These are phyloP conservation scores for Pluvianellus socialis DNA, from an alignment of 2,113 vertebrate species.

Conservation along the genomic window DNA sequence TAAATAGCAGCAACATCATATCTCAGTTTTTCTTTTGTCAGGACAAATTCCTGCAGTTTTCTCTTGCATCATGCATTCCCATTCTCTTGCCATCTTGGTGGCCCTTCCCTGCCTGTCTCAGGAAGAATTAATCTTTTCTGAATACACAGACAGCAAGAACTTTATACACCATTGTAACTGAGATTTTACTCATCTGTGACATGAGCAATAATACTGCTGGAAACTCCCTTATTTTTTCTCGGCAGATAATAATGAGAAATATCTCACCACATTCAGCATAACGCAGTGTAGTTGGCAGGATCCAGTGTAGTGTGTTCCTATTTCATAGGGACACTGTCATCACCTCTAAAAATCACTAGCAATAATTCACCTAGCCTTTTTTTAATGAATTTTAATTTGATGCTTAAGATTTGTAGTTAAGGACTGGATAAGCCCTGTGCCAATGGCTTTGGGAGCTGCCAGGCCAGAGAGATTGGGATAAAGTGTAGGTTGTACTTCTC, in stretches of 20 bases:
- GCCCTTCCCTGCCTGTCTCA: background rate
- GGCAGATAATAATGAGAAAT: background rate
- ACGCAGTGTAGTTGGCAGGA: background rate
- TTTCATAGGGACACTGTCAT: background rate
- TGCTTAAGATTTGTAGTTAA: background rate
- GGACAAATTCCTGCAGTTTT: background rate
- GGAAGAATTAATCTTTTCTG: background rate
- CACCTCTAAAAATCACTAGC: background rate
- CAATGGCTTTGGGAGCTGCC: background rate
- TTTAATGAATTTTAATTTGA: background rate
- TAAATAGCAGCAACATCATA: background rate
- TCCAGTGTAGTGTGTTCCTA: rapidly evolving
- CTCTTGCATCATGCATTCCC: background rate
- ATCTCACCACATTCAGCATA: background rate
- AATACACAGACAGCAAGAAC: background rate
- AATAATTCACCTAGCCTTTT: background rate
- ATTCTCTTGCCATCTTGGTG: background rate
- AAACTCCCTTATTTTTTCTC: background rate
- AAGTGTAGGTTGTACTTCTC: background rate
- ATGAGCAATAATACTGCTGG: background rate
- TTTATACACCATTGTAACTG: background rate
- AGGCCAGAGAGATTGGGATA: background rate
- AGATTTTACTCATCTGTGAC: background rate
- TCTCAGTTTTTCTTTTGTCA: background rate
- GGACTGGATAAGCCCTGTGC: background rate